These are phyloP conservation scores for Trochalopteron elliotii DNA, from an alignment of 2,113 vertebrate species.

Conservation along the genomic window DNA sequence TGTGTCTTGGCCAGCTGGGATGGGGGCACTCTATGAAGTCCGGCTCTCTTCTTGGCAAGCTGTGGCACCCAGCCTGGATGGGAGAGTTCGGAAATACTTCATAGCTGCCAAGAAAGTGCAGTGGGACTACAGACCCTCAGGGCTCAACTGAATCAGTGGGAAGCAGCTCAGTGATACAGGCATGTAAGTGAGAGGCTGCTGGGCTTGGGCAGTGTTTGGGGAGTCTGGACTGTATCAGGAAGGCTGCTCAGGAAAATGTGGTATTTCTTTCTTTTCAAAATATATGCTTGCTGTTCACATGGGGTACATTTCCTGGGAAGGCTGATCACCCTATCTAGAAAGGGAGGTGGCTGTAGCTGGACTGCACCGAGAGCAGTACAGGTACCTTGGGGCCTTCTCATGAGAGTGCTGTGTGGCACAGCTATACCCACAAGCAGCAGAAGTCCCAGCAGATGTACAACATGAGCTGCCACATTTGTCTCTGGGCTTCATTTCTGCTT, in stretches of 20 bases:
- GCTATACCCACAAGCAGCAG: neutral
- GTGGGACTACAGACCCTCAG: slow-evolving; percentile 73
- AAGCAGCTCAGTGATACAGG: slow-evolving; percentile 60
- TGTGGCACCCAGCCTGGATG: neutral
- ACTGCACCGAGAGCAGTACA: neutral
- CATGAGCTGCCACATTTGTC: rapidly evolving
- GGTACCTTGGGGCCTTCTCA: neutral
- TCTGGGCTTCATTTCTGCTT: neutral
- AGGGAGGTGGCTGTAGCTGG: neutral
- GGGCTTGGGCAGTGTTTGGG: neutral
- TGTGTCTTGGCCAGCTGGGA: slow-evolving; percentile 64
- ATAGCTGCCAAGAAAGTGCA: slow-evolving; percentile 73
- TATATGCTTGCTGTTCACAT: rapidly evolving
- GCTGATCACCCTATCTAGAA: neutral
- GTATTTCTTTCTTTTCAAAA: neutral
- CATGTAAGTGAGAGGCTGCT: slow-evolving; percentile 56
- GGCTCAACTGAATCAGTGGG: slow-evolving; percentile 52
- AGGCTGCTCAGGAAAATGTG: neutral
- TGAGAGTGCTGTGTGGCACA: neutral
- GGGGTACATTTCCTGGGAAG: neutral
- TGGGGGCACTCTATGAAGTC: slow-evolving; percentile 75
- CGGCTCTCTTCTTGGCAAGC: slow-evolving; percentile 55
- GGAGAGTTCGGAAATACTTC: slow-evolving; percentile 72
- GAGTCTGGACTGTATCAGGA: neutral
- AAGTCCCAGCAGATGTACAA: neutral